Percentiles rank a stretch among this genome's conserved stretches.
phyloP scores from a whole-genome alignment of 2,888 invertebrate species.

The Leptura quadrifasciata region DNA sequence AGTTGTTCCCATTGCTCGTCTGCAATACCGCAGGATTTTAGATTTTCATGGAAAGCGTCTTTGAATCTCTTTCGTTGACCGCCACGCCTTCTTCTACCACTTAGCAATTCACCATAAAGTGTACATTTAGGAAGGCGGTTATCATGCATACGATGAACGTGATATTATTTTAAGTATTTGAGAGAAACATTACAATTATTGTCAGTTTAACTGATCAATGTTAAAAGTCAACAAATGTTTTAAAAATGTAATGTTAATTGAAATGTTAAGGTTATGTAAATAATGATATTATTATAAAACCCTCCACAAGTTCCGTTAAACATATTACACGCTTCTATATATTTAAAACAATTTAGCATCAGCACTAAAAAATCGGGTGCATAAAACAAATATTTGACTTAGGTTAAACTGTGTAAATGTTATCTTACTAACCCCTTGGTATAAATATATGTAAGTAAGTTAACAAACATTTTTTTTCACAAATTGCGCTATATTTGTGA shows the following conservation, averaged over 20 bases:
- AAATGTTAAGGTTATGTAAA: slow-evolving; percentile 37
- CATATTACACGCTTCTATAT: slow-evolving; percentile 5
- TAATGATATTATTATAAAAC: slow-evolving; percentile 21
- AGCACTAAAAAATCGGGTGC: not conserved
- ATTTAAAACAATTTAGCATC: not conserved
- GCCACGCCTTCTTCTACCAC: too few relatives aligned
- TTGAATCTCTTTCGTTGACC: too few relatives aligned
- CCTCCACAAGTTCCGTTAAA: not conserved
- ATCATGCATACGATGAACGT: too few relatives aligned
- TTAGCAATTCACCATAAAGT: too few relatives aligned
- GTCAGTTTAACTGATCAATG: slow-evolving; percentile 1
- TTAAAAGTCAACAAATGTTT: slow-evolving; percentile 36
- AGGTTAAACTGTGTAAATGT: slow-evolving; percentile 16
- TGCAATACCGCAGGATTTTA: too few relatives aligned
- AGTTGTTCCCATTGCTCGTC: too few relatives aligned
- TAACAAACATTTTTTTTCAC: slow-evolving; percentile 17
- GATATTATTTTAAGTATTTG: not conserved
- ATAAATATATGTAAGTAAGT: slow-evolving; percentile 7
- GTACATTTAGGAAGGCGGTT: too few relatives aligned
- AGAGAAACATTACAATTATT: not conserved
- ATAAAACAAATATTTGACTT: slow-evolving; percentile 25
- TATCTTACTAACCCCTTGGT: slow-evolving; percentile 28
- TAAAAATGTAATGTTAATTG: slow-evolving; percentile 31
- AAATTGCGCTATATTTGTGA: not conserved
- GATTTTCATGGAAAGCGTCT: too few relatives aligned